These are phyloP conservation scores for Lepidotrigona ventralis DNA, from an alignment of 1,140 invertebrate genomes.

Conservation along the genomic window DNA sequence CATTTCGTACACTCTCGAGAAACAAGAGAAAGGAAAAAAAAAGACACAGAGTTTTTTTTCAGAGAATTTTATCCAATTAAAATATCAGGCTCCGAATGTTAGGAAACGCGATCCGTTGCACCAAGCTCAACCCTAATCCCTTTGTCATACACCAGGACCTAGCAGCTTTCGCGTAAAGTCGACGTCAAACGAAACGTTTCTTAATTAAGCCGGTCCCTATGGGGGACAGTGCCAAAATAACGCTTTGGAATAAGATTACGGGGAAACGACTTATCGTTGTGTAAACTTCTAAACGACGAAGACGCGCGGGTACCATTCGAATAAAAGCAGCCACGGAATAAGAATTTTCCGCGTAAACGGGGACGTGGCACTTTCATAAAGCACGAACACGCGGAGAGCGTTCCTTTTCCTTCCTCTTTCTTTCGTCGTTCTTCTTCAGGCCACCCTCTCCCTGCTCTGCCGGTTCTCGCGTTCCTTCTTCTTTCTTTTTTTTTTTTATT, in stretches of 20 bases:
- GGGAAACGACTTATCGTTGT: neutral
- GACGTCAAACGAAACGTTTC: conserved; percentile 16
- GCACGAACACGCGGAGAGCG: conserved; percentile 2
- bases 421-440: neutral
- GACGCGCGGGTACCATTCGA: conserved; percentile 10
- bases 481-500: too few relatives aligned
- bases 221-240: neutral
- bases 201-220: conserved; percentile 9
- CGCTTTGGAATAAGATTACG: neutral
- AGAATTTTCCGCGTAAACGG: conserved; percentile 33
- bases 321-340: conserved; percentile 13
- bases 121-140: neutral
- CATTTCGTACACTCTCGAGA: neutral
- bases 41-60: too few relatives aligned
- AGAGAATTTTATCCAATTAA: neutral
- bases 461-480: neutral
- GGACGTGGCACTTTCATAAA: conserved; percentile 39
- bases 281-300: conserved; percentile 11
- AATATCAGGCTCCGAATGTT: neutral
- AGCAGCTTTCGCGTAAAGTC: neutral
- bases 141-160: neutral
- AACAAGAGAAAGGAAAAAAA: neutral
- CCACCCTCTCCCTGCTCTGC: neutral
- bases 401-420: neutral
- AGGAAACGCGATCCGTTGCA: neutral